Evolutionary conservation across 2,113 vertebrate species (phyloP).

Genomic region (Madoqua kirkii): DNA sequence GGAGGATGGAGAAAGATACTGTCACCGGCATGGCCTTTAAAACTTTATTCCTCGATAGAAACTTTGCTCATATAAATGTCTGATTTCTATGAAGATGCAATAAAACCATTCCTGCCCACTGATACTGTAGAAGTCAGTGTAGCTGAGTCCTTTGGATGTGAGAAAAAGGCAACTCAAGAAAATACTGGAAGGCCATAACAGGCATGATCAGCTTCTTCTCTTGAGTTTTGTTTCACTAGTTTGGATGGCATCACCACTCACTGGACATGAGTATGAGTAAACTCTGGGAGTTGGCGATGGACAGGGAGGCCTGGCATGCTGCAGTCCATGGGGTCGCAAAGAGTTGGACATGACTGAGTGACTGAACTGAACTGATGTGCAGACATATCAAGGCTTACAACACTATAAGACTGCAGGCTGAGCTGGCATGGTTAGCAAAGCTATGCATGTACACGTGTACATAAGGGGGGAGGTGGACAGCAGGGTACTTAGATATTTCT

Average conservation of each 20-base stretch:
- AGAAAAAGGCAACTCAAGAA: background rate
- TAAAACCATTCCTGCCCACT: background rate
- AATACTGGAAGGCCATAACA: background rate
- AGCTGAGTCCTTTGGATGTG: background rate
- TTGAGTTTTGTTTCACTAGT: background rate
- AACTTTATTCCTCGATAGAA: background rate
- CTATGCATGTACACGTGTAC: background rate
- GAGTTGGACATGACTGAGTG: background rate
- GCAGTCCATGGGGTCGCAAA: background rate
- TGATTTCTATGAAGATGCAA: background rate
- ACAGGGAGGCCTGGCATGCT: background rate
- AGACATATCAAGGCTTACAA: background rate
- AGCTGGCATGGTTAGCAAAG: background rate
- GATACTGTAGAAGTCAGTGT: background rate
- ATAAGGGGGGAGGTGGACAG: background rate
- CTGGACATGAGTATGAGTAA: background rate
- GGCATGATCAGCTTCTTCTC: background rate
- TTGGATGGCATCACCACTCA: background rate
- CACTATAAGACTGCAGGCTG: background rate
- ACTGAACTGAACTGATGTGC: background rate
- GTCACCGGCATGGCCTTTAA: background rate
- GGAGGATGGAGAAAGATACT: background rate
- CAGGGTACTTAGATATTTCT: background rate
- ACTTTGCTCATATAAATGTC: background rate
- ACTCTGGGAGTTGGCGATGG: background rate